Base-by-base conservation (phyloP, 2,888 invertebrate genomes). In the Andricus curvator region DNA sequence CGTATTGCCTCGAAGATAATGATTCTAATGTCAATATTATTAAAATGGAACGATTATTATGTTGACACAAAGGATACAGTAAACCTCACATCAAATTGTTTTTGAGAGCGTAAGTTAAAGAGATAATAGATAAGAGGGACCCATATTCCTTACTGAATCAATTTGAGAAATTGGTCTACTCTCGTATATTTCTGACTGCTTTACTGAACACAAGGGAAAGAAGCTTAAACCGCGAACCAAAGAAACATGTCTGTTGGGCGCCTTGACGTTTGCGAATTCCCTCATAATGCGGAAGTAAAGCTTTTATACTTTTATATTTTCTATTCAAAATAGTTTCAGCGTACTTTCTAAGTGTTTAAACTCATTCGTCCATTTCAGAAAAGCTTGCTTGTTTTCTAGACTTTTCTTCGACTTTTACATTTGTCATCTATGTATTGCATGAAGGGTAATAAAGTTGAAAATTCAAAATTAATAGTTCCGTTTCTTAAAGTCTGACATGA, bases 181-280 rank as follows among this genome's bases (percentile, higher is more conserved):
- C 20, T 67, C 3, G 8, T 67, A 41, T 4, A 11, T 20, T 37
- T n/a, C 25, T 25, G 62, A 25, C 22, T 62, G 15, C 25, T 25
- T 41, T 37, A 65, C 20, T 20, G 20, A 17, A 65, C 3, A 33
- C 8, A 65, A 4, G 33, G 37, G 44, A 37, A 67, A 68, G 17
- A 68, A 51, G 62, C 4, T 29, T 25, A 56, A 70, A 3, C 29
- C 9, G 29, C 4, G 51, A 51, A 51, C 4, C 13, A 15, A 79
- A 65, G 80, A 66, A 82, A 79, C 62, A 82, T 77, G 68, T 74
- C 78, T 77, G 51, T 77, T 77, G 51, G 80, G 80, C 80, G 82
- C 83, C 80, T 51, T 56, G 65, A 60, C 65, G 78, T 82, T 82
- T 82, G 78, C 25, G 62, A 62, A 62, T 70, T 70, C 70, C 51